A percentile compares a stretch with the other conserved stretches of the same genome.
These are phyloP conservation scores for Erethizon dorsatum DNA, from an alignment of 2,797 vertebrate genomes.

Conservation along the genomic window DNA sequence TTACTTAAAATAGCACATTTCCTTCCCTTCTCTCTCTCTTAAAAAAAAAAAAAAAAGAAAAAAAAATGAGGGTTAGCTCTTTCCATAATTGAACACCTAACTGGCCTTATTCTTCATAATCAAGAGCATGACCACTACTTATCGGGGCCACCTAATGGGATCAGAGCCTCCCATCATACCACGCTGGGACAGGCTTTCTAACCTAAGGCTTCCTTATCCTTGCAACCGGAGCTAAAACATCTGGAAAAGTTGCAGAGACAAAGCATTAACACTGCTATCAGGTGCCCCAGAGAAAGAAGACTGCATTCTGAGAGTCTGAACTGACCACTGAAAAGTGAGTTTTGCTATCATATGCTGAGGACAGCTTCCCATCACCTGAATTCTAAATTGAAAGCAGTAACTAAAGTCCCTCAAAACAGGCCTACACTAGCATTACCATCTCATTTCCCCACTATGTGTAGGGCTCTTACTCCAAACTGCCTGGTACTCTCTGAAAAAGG, in stretches of 20 bases:
- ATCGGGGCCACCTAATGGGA: neutral
- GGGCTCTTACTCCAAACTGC: neutral
- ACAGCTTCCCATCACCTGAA: neutral
- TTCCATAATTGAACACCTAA: neutral
- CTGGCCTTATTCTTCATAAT: neutral
- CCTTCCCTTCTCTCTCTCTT: conserved; percentile 34
- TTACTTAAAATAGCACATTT: conserved; percentile 62
- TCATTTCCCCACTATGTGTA: neutral
- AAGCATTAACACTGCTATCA: neutral
- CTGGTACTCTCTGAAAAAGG: neutral
- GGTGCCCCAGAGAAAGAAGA: neutral
- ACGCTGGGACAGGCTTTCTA: neutral
- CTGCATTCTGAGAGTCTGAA: neutral
- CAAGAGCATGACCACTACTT: neutral
- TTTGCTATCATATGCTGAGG: neutral
- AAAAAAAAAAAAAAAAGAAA: too few species aligned
- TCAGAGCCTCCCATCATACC: neutral
- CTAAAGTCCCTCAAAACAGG: neutral
- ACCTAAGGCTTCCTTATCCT: neutral
- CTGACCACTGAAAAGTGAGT: neutral
- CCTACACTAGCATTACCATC: neutral
- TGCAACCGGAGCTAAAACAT: neutral
- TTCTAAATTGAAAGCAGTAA: neutral
- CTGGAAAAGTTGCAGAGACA: neutral
- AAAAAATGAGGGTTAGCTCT: neutral